Evolutionary conservation across 92 coral and sea anemone genomes (phyloP).

Genomic region (Desmophyllum pertusum): DNA sequence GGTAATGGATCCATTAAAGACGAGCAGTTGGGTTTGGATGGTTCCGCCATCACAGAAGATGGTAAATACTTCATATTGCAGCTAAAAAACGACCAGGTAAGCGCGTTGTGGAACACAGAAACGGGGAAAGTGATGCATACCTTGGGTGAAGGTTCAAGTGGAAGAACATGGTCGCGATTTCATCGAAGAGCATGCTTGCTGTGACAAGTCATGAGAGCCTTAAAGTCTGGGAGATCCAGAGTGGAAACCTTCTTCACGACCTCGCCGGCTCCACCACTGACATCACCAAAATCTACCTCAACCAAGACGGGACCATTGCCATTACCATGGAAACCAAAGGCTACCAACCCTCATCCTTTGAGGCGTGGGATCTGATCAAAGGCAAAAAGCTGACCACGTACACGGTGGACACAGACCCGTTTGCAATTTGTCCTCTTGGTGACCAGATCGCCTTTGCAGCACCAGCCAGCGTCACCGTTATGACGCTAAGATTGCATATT

Average conservation of each 20-base stretch:
- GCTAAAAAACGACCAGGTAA: constrained; percentile 30
- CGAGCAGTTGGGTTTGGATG: constrained; percentile 58
- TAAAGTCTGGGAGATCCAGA: constrained; percentile 58
- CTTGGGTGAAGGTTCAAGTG: constrained; percentile 36
- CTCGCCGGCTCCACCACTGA: constrained; percentile 31
- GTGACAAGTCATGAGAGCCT: constrained; percentile 51
- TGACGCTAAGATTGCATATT: constrained; percentile 58
- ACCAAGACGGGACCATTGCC: constrained; percentile 55
- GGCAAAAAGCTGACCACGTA: constrained; percentile 64
- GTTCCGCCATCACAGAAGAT: constrained; percentile 72
- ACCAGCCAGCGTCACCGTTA: constrained; percentile 63
- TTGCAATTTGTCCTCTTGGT: constrained; percentile 53
- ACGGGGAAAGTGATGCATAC: constrained; percentile 40
- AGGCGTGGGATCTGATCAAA: constrained; percentile 62
- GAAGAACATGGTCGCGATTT: constrained; percentile 44
- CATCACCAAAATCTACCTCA: constrained; percentile 53
- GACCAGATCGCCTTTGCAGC: constrained; percentile 68
- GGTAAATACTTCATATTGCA: constrained; percentile 76
- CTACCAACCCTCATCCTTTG: constrained; percentile 55
- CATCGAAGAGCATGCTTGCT: constrained; percentile 58
- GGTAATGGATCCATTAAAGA: constrained; percentile 50
- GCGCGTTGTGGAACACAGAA: constrained; percentile 52
- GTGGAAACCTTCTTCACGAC: constrained; percentile 54
- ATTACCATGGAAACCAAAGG: constrained; percentile 59
- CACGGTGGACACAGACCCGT: constrained; percentile 72